These are phyloP conservation scores for Brachyptera risi DNA, from an alignment of 2,888 invertebrate species.

Conservation along the genomic window DNA sequence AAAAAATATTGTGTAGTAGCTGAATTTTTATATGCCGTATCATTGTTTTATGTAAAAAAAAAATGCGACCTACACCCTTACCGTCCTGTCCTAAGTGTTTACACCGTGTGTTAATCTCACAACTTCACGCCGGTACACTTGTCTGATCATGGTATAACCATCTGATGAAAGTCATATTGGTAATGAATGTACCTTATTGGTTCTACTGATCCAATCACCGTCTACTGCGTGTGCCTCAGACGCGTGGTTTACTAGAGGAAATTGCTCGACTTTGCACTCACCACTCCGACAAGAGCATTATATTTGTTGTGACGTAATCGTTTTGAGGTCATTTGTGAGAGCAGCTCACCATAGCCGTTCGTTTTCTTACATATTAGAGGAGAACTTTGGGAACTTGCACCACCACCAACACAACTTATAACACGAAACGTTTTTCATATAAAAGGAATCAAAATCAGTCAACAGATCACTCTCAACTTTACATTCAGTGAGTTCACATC, in stretches of 20 bases:
- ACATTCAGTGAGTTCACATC: not conserved
- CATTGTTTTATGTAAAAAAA: no score
- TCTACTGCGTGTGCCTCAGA: not conserved
- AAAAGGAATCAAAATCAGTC: slow-evolving; percentile 5
- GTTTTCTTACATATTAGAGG: not conserved
- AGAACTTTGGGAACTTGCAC: slow-evolving; percentile 8
- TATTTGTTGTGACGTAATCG: slow-evolving; percentile 4
- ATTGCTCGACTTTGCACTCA: slow-evolving; percentile 2
- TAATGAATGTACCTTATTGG: not conserved
- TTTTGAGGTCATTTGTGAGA: slow-evolving; percentile 21
- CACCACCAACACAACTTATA: not conserved
- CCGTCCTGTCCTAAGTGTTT: no score
- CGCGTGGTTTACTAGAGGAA: not conserved
- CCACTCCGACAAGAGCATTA: not conserved
- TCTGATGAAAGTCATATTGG: not conserved
- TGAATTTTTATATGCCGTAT: no score
- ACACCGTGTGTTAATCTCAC: no score
- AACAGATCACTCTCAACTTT: slow-evolving; percentile 3
- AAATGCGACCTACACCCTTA: no score
- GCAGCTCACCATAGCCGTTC: not conserved
- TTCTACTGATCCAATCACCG: no score
- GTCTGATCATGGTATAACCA: no score
- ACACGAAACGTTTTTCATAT: slow-evolving; percentile 10
- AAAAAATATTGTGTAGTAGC: no score
- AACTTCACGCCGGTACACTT: no score